Base-by-base conservation (phyloP, 2,113 vertebrate species). In the Egretta garzetta region DNA sequence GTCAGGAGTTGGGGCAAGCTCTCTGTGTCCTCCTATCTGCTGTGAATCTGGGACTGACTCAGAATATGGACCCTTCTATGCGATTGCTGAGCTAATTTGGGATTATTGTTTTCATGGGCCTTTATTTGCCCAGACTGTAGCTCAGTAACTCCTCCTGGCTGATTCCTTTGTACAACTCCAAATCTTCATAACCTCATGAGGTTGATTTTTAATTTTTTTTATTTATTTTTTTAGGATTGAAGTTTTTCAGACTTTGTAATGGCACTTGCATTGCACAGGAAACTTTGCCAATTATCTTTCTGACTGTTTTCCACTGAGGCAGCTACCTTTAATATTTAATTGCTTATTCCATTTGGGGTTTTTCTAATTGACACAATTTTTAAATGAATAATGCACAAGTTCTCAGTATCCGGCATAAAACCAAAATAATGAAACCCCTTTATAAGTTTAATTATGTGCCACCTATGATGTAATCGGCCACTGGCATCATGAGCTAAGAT, bases 381-480 rank as follows among this genome's bases (percentile, higher is more conserved):
- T 50, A 93, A 90, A 89, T 88, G 92, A 97, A 98, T 96, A 96
- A 95, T 90, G 93, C 76, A 26, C 70, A 83, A 88, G 64, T 97
- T 97, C 87, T 96, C 80, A 33, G 60, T 41, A 82, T 96, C 95
- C 73, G n/a, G 68, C n/a, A 49, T 92, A 77, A 91, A 95, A 86
- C 60, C 59, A 77, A 93, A 96, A 90, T 88, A 93, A 84, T 37
- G 70, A 63, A 97, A 94, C 67, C 90, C 80, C 76, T 94, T 37
- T 92, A 71, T 88, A 88, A 97, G 80, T 97, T 98, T 97, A 98
- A 98, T 96, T 96, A 93, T 89, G 94, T 97, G 96, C 91, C 89
- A 96, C 32, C 76, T 80, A 79, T 96, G 91, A 81, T 93, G 94
- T 96, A 82, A 96, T 91, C 35, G 28, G 59, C 92, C 97, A 81